These are phyloP conservation scores for Palythoa grandiflora DNA, from an alignment of 92 coral and sea anemone genomes.

Conservation along the genomic window DNA sequence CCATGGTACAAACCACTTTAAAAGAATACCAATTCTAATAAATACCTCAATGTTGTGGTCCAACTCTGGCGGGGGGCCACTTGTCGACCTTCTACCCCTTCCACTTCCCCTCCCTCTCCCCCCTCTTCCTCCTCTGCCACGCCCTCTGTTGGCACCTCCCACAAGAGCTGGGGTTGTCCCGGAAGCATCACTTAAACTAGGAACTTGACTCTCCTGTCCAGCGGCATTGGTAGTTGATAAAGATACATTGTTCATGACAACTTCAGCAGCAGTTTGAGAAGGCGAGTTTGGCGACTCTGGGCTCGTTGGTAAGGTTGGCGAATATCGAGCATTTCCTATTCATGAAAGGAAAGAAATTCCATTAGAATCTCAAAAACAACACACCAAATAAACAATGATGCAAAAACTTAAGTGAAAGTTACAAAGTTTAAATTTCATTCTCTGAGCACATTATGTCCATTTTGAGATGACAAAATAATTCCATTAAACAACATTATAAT, in stretches of 20 bases:
- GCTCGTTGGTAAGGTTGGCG: constrained; percentile 90
- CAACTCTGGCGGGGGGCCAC: constrained; percentile 95
- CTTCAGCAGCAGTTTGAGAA: constrained; percentile 70
- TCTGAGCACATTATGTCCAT: no score
- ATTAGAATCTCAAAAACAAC: background rate
- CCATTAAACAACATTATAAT: no score
- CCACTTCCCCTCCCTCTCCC: constrained; percentile 94
- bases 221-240: constrained; percentile 55
- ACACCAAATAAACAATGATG: no score
- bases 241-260: constrained; percentile 74
- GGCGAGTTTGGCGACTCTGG: constrained; percentile 92
- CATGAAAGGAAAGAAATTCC: background rate
- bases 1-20: no score
- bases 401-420: no score
- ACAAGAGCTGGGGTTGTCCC: constrained; percentile 75
- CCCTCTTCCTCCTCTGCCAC: constrained; percentile 96
- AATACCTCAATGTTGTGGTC: constrained; percentile 96
- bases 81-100: constrained; percentile 94
- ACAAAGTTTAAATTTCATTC: no score
- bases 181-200: constrained; percentile 63
- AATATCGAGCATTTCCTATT: constrained; percentile 84
- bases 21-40: background rate
- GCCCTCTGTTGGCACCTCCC: constrained; percentile 73
- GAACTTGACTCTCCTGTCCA: constrained; percentile 80
- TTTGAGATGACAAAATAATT: no score